phyloP scores from a whole-genome alignment of 1,140 invertebrate species.

The Meteorus sp. region DNA sequence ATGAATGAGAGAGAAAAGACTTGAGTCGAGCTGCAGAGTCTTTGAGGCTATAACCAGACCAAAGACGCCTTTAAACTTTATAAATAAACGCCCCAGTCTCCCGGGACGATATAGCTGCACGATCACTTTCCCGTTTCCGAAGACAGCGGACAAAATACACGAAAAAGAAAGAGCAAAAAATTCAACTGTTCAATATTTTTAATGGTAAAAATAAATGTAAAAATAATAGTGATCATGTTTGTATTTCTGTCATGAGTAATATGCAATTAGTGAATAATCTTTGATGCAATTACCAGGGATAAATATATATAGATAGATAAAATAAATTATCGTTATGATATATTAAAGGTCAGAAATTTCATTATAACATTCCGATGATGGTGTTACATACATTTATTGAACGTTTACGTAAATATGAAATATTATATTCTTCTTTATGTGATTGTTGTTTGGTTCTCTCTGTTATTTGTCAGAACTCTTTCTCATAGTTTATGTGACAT shows the following conservation, averaged over 20 bases:
- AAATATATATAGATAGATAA: no score
- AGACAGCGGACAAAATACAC: not conserved
- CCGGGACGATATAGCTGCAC: not conserved
- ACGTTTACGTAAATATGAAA: no score
- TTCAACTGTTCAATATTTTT: slow-evolving; percentile 28
- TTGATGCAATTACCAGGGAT: no score
- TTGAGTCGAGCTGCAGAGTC: slow-evolving; percentile 3
- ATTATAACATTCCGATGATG: no score
- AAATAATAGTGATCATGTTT: no score
- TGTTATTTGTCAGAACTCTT: slow-evolving; percentile 28
- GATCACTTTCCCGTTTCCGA: slow-evolving; percentile 7
- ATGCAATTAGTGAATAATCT: no score
- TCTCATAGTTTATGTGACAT: no score
- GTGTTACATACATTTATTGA: no score
- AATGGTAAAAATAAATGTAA: not conserved
- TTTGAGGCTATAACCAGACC: slow-evolving; percentile 19
- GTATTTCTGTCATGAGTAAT: no score
- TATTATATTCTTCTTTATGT: no score
- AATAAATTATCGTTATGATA: no score
- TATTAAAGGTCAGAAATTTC: no score
- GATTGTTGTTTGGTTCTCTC: not conserved
- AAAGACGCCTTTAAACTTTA: slow-evolving; percentile 37
- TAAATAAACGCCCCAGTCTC: slow-evolving; percentile 41
- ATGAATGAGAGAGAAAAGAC: not conserved
- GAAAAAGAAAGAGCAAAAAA: not conserved